phyloP scores from a whole-genome alignment of 2,113 vertebrate species.

The Bubo bubo region DNA sequence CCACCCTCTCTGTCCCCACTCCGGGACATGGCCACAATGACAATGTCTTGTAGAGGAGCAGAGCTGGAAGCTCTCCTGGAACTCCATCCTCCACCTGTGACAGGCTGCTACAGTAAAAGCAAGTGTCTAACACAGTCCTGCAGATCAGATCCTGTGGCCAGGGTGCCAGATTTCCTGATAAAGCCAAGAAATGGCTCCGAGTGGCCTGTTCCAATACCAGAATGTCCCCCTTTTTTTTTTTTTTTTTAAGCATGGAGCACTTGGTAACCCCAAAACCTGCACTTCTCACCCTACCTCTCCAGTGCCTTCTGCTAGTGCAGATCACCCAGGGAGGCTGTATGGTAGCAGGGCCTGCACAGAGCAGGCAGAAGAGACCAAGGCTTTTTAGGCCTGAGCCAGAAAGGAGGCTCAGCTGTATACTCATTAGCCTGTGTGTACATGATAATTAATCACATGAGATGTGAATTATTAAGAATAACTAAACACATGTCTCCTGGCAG shows the following conservation, averaged over 20 bases:
- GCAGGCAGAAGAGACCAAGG: background rate
- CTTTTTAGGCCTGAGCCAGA: background rate
- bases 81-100: background rate
- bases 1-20: background rate
- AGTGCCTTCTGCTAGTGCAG: background rate
- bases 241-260: background rate
- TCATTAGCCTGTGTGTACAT: background rate
- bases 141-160: background rate
- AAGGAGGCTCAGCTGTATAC: background rate
- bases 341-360: background rate
- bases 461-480: background rate
- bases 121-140: background rate
- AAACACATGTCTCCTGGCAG: background rate
- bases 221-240: background rate
- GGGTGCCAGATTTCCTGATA: background rate
- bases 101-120: background rate
- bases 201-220: background rate
- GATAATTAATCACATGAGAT: background rate
- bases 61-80: background rate
- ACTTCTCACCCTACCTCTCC: background rate
- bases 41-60: background rate
- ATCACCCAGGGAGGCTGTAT: background rate
- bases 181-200: accelerated
- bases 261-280: background rate
- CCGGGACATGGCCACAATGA: accelerated